phyloP scores from a whole-genome alignment of 2,888 invertebrate species.

The Tuta absoluta region DNA sequence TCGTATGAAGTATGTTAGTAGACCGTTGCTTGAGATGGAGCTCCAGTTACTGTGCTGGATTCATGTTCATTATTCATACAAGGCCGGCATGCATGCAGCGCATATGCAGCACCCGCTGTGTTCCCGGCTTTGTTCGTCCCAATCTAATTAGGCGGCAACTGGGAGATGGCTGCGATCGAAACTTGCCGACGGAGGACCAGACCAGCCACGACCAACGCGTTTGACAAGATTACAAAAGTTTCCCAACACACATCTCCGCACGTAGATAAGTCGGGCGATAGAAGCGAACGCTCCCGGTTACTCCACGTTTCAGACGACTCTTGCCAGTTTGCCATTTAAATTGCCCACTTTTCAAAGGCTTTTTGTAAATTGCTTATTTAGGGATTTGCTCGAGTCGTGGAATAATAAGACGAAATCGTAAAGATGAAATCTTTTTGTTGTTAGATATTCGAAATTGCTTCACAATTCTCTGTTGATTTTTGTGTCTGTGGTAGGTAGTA shows the following conservation, averaged over 20 bases:
- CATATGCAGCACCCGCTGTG: constrained; percentile 42
- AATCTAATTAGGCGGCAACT: constrained; percentile 67
- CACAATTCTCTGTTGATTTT: constrained; percentile 46
- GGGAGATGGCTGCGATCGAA: constrained; percentile 60
- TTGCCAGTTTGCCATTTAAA: constrained; percentile 12
- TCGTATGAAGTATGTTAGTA: constrained; percentile 8
- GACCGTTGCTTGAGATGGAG: constrained; percentile 20
- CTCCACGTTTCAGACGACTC: constrained; percentile 12
- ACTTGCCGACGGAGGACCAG: constrained; percentile 49
- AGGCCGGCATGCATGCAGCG: constrained; percentile 33
- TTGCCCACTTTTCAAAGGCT: constrained; percentile 33
- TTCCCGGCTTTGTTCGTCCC: constrained; percentile 47
- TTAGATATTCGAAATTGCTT: constrained; percentile 54
- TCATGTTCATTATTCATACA: constrained; percentile 28
- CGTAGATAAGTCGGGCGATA: constrained; percentile 17
- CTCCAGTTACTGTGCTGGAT: constrained; percentile 18
- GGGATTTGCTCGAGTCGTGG: constrained; percentile 46
- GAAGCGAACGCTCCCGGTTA: not conserved
- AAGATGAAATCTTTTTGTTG: constrained; percentile 61
- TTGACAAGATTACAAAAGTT: constrained; percentile 66
- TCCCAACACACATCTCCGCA: constrained; percentile 40
- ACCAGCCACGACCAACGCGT: constrained; percentile 50
- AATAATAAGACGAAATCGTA: constrained; percentile 52
- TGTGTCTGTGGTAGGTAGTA: constrained; percentile 32
- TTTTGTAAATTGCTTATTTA: constrained; percentile 52